phyloP scores from a whole-genome alignment of 2,797 vertebrate species.

The Platyrinchus mystaceus region DNA sequence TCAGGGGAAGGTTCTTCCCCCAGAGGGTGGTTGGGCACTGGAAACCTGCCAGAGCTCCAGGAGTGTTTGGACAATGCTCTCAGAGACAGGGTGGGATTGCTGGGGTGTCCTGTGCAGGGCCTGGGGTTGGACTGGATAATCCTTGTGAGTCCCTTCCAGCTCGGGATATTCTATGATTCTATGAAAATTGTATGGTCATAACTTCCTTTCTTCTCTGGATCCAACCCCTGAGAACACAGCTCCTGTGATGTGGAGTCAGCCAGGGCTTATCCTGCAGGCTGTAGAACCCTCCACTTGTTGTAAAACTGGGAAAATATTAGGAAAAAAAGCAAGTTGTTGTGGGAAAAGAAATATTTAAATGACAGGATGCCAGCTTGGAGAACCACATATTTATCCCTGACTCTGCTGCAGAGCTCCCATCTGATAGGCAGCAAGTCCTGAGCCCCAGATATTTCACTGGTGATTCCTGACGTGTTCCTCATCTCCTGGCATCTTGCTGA shows the following conservation, averaged over 20 bases:
- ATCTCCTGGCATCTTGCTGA: not conserved
- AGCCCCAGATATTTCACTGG: not conserved
- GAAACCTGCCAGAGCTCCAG: not conserved
- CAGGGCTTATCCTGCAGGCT: not conserved
- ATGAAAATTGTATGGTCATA: rapidly evolving
- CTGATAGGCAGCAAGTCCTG: not conserved
- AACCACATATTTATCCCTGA: not conserved
- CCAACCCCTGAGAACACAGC: not conserved
- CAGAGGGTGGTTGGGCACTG: not conserved
- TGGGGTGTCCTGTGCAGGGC: not conserved
- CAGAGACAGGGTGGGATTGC: not conserved
- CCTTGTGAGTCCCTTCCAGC: not conserved
- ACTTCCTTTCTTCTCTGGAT: not conserved
- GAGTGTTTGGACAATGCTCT: not conserved
- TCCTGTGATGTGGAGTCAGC: not conserved
- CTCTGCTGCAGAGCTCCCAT: not conserved
- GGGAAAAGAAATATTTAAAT: not conserved
- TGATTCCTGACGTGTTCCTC: not conserved
- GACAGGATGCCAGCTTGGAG: not conserved
- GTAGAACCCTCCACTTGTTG: not conserved
- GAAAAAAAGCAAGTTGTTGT: not conserved
- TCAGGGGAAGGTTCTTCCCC: not conserved
- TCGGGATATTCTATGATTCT: not conserved
- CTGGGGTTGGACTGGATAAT: not conserved
- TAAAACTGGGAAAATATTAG: not conserved